phyloP scores from a whole-genome alignment of 2,797 vertebrate genomes.

The Parotocinclus haroldoi region DNA sequence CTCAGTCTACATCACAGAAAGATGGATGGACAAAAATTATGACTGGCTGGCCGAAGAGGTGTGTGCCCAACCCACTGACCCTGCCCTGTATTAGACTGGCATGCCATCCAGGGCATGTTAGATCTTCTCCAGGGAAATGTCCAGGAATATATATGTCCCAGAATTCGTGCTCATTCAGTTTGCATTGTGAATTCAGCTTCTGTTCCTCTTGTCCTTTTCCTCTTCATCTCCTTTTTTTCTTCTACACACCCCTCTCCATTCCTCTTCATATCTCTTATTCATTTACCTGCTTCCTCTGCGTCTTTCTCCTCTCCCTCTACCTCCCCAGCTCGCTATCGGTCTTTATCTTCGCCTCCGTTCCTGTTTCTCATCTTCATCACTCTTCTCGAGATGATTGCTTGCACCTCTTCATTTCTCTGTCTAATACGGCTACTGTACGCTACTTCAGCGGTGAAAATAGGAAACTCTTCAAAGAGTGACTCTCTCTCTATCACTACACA shows the following conservation, averaged over 20 bases:
- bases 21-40: too few species aligned
- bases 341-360: conserved; percentile 17
- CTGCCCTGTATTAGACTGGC: too few species aligned
- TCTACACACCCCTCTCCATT: not conserved
- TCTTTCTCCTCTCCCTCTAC: conserved; percentile 39
- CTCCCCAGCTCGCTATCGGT: conserved; percentile 36
- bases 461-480: conserved; percentile 46
- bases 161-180: too few species aligned
- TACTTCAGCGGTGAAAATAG: conserved; percentile 37
- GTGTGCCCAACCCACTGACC: too few species aligned
- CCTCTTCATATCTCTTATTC: not conserved
- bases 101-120: too few species aligned
- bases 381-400: conserved; percentile 27
- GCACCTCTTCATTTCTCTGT: conserved; percentile 13
- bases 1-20: too few species aligned
- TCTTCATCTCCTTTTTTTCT: not conserved
- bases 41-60: too few species aligned
- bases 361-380: not conserved
- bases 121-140: too few species aligned
- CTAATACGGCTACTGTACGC: too few species aligned
- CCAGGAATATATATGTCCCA: too few species aligned
- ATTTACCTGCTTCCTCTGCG: conserved; percentile 64
- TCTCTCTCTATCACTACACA: conserved; percentile 16
- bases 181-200: too few species aligned
- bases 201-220: too few species aligned